phyloP scores from a whole-genome alignment of 2,888 invertebrate species.

The Amiota minor region DNA sequence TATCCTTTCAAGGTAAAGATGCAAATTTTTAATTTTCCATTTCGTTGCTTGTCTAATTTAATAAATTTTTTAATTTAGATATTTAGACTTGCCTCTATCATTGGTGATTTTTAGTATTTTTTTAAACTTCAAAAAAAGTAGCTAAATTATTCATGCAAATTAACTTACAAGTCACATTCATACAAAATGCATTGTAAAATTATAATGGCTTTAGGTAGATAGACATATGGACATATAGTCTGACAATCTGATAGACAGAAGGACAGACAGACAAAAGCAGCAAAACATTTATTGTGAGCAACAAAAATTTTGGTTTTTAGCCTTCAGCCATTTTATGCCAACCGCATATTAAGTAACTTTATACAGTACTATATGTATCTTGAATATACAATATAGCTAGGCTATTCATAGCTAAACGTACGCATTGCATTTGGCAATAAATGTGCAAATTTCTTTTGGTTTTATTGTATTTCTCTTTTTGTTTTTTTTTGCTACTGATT shows the following conservation, averaged over 20 bases:
- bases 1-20: background rate
- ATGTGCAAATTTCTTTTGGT: slow-evolving; percentile 18
- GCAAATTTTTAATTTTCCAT: slow-evolving; percentile 24
- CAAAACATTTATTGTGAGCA: background rate
- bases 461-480: background rate
- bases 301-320: slow-evolving; percentile 40
- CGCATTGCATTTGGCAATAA: slow-evolving; percentile 21
- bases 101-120: background rate
- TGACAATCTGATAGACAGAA: too few relatives aligned
- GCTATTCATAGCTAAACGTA: background rate
- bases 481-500: too few relatives aligned
- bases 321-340: slow-evolving; percentile 60
- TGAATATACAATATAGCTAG: slow-evolving; percentile 1
- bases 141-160: background rate
- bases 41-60: slow-evolving; percentile 7
- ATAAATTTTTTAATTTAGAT: background rate
- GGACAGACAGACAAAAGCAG: too few relatives aligned
- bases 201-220: background rate
- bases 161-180: slow-evolving; percentile 30
- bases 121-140: background rate
- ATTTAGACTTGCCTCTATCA: too few relatives aligned
- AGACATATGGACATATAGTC: background rate
- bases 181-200: slow-evolving; percentile 51
- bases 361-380: background rate
- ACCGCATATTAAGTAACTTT: slow-evolving; percentile 54